These are phyloP conservation scores for Antechinus stuartii DNA, from an alignment of 2,113 vertebrate species.

Conservation along the genomic window DNA sequence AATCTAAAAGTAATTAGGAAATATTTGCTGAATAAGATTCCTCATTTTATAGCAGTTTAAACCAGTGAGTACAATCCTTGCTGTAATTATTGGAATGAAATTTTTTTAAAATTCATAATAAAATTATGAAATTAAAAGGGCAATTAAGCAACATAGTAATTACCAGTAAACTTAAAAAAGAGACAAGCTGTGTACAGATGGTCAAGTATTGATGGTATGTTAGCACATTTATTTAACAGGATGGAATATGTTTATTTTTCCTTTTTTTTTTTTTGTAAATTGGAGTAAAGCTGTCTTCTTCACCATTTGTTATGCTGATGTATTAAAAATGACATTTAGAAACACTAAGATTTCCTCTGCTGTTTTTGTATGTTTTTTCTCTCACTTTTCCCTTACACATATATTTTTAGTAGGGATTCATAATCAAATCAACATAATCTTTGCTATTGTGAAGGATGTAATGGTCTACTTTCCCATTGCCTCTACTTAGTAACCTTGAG, in stretches of 20 bases:
- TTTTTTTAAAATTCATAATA: background rate
- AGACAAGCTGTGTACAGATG: background rate
- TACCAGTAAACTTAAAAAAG: slow-evolving; percentile 5
- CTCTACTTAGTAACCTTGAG: background rate
- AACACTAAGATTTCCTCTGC: background rate
- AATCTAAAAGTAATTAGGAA: background rate
- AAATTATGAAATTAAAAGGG: background rate
- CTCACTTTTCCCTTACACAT: background rate
- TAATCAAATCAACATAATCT: background rate
- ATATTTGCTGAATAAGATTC: background rate
- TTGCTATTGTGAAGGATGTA: background rate
- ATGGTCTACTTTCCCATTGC: background rate
- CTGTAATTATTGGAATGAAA: background rate
- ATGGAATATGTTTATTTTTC: background rate
- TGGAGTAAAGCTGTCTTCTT: background rate
- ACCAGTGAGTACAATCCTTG: background rate
- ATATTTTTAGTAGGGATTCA: background rate
- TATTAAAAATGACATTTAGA: slow-evolving; percentile 7
- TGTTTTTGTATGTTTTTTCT: background rate
- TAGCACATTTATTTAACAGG: background rate
- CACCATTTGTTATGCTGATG: background rate
- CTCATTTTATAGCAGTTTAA: background rate
- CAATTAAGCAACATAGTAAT: background rate
- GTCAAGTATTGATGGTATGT: background rate
- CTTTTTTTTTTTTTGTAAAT: slow-evolving; percentile 10